Percentiles rank a stretch among this genome's conserved stretches.
phyloP scores from a whole-genome alignment of 2,888 invertebrate species.

The Horisme vitalbata region DNA sequence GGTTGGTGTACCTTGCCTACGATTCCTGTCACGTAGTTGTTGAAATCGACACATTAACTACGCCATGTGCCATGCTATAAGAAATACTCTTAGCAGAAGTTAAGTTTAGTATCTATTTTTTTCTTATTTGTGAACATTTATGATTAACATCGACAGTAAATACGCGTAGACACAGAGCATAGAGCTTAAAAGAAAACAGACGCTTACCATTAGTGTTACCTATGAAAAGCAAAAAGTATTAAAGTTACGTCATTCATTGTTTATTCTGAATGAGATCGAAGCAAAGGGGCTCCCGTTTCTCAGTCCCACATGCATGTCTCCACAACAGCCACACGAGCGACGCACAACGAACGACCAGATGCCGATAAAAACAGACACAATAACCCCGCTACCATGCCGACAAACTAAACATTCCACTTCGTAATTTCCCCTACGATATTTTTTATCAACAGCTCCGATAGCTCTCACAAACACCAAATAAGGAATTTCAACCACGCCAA shows the following conservation, averaged over 20 bases:
- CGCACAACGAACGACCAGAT: constrained; percentile 28
- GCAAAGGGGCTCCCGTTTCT: constrained; percentile 27
- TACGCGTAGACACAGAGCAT: too few relatives aligned
- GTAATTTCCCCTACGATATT: constrained; percentile 59
- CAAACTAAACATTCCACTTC: constrained; percentile 53
- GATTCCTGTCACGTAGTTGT: too few relatives aligned
- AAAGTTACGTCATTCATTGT: constrained; percentile 33
- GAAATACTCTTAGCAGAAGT: too few relatives aligned
- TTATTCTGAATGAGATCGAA: constrained; percentile 28
- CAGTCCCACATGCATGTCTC: constrained; percentile 21
- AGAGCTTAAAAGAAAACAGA: too few relatives aligned
- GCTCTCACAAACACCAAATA: constrained; percentile 50
- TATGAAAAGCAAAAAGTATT: too few relatives aligned
- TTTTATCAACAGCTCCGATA: constrained; percentile 49
- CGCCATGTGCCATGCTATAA: too few relatives aligned
- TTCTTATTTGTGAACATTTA: too few relatives aligned
- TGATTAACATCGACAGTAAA: too few relatives aligned
- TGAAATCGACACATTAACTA: too few relatives aligned
- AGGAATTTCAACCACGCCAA: constrained; percentile 77
- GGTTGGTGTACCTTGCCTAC: too few relatives aligned
- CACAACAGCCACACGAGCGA: constrained; percentile 1
- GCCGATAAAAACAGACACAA: constrained; percentile 52
- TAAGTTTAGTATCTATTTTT: too few relatives aligned
- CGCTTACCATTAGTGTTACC: too few relatives aligned
- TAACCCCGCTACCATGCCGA: constrained; percentile 33